These are phyloP conservation scores for Eulemur rubriventer DNA, from an alignment of 2,797 vertebrate genomes.

Conservation along the genomic window DNA sequence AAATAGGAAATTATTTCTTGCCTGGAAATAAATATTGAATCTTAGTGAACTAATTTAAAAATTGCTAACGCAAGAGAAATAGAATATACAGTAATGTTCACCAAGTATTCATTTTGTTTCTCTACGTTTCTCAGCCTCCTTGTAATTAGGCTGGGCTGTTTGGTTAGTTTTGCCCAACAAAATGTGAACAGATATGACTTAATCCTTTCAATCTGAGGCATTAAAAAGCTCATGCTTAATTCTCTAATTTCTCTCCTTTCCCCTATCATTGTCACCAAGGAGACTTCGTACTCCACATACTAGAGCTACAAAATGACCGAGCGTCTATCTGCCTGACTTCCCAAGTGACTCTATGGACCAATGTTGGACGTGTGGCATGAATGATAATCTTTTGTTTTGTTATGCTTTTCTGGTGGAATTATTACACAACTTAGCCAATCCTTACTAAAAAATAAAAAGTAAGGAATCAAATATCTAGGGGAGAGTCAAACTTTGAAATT, in stretches of 20 bases:
- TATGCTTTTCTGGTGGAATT: background rate
- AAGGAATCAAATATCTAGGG: background rate
- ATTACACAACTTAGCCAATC: background rate
- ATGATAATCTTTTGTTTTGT: background rate
- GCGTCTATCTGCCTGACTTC: background rate
- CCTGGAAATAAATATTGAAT: slow-evolving; percentile 4
- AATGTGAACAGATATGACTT: background rate
- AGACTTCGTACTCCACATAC: background rate
- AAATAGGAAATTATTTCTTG: background rate
- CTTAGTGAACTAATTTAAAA: slow-evolving; percentile 39
- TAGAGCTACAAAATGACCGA: background rate
- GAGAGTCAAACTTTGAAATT: background rate
- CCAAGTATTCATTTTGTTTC: slow-evolving; percentile 8
- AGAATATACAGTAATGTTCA: background rate
- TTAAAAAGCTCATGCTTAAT: background rate
- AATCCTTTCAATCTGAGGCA: background rate
- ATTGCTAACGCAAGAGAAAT: background rate
- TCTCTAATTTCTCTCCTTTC: background rate
- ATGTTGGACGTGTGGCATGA: background rate
- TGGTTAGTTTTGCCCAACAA: background rate
- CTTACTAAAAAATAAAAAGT: background rate
- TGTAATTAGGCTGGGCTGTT: background rate
- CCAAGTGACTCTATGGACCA: background rate
- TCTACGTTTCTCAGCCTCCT: background rate
- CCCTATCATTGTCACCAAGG: background rate